Percentiles rank a stretch among this genome's conserved stretches.
These are phyloP conservation scores for Bradysia coprophila DNA, from an alignment of 1,140 invertebrate species.

Conservation along the genomic window DNA sequence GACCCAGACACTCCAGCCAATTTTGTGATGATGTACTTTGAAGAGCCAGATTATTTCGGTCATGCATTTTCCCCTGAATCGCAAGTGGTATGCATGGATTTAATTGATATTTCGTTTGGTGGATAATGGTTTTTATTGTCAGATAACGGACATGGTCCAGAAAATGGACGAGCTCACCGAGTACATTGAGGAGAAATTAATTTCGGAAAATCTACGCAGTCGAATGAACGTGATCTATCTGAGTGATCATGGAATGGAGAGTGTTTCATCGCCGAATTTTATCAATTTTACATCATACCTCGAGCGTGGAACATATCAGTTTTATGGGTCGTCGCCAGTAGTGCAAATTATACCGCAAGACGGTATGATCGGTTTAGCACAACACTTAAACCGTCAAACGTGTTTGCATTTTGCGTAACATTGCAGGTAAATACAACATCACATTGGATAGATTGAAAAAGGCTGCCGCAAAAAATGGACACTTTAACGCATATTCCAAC, in stretches of 20 bases:
- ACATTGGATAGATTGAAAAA: not conserved
- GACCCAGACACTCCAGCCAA: constrained; percentile 33
- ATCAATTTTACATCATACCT: not conserved
- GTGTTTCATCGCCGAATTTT: not conserved
- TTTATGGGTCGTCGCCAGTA: not conserved
- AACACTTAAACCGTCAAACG: no score
- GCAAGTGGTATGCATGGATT: not conserved
- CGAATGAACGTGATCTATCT: not conserved
- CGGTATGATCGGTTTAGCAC: no score
- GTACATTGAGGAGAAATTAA: not conserved
- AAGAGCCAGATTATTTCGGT: constrained; percentile 45
- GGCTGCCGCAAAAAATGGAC: not conserved
- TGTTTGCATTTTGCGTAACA: no score
- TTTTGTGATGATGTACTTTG: constrained; percentile 50
- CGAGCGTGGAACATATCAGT: not conserved
- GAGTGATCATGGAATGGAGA: not conserved
- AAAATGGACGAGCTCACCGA: not conserved
- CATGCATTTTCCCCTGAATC: constrained; percentile 28
- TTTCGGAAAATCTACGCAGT: not conserved
- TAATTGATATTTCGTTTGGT: not conserved
- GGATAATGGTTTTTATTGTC: not conserved
- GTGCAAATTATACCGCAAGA: not conserved
- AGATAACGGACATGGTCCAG: not conserved
- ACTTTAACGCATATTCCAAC: not conserved
- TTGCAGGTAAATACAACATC: no score